A percentile compares a stretch with the other conserved stretches of the same genome.
phyloP scores from a whole-genome alignment of 2,113 vertebrate genomes.

The Podarcis muralis region DNA sequence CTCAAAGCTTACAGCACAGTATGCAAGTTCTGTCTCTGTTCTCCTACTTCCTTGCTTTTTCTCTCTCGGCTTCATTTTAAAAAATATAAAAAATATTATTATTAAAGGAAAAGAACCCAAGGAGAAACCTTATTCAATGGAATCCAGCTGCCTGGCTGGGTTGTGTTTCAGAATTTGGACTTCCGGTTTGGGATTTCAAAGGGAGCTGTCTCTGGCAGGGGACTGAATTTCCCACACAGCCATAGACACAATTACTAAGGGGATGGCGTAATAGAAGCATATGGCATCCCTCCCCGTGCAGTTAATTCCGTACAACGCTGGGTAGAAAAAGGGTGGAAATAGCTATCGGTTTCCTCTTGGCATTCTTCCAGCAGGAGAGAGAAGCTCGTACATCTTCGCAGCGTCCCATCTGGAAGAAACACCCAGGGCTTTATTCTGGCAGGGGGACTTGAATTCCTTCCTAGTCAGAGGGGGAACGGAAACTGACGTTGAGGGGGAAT shows the following conservation, averaged over 20 bases:
- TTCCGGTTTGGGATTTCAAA: slow-evolving; percentile 45
- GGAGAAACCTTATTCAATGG: slow-evolving; percentile 31
- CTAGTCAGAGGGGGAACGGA: slow-evolving; percentile 4
- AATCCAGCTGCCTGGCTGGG: slow-evolving; percentile 32
- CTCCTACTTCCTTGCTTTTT: not conserved
- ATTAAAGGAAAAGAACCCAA: slow-evolving; percentile 10
- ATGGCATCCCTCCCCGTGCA: slow-evolving; percentile 32
- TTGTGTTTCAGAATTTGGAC: slow-evolving; percentile 35
- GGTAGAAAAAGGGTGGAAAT: slow-evolving; percentile 33
- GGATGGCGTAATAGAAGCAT: slow-evolving; percentile 35
- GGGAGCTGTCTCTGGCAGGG: slow-evolving; percentile 29
- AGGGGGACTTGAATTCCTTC: slow-evolving; percentile 11
- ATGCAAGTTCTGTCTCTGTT: not conserved
- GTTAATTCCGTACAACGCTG: slow-evolving; percentile 17
- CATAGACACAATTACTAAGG: slow-evolving; percentile 33
- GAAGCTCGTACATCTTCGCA: slow-evolving; percentile 5
- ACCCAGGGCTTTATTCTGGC: slow-evolving; percentile 27
- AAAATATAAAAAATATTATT: not conserved
- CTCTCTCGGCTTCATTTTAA: not conserved
- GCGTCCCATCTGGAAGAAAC: slow-evolving; percentile 36
- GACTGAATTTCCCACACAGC: slow-evolving; percentile 37
- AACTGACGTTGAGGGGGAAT: slow-evolving; percentile 7
- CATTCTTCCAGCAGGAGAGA: slow-evolving; percentile 20
- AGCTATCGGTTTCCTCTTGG: slow-evolving; percentile 38
- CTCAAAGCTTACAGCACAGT: not conserved